Conservation (phyloP, 2,113 vertebrate genomes). For the Centropristis striata region DNA sequence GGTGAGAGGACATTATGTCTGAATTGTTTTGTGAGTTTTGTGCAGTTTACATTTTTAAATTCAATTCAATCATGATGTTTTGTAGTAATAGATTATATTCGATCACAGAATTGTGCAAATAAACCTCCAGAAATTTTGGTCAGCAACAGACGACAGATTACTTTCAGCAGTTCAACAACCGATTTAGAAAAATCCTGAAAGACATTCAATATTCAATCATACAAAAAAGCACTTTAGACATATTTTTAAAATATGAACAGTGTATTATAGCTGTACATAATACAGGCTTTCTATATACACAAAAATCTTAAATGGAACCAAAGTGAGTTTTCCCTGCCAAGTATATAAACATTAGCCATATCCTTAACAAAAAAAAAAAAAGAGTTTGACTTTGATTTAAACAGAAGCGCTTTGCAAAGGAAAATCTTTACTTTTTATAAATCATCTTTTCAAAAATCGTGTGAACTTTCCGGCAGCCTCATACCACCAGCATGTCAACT, state of each 20-base stretch:
- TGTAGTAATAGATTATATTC: background rate
- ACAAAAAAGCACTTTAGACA: slow-evolving; percentile 1
- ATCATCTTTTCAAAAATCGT: background rate
- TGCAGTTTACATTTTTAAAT: background rate
- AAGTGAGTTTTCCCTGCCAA: background rate
- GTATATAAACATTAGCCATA: background rate
- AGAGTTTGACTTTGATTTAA: background rate
- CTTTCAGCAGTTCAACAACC: background rate
- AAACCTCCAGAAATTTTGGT: background rate
- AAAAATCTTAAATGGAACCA: background rate
- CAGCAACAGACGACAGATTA: background rate
- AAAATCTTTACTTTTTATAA: background rate
- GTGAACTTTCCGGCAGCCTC: background rate
- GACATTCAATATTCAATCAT: slow-evolving; percentile 2
- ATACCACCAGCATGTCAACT: slow-evolving; percentile 84
- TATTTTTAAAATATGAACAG: background rate
- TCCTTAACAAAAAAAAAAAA: background rate
- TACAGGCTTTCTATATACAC: background rate
- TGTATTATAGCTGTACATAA: background rate
- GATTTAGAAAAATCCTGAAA: background rate
- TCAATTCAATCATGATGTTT: background rate
- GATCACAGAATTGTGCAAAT: background rate
- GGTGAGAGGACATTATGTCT: background rate
- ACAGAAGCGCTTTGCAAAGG: too few relatives aligned
- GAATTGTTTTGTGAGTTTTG: background rate